Base-by-base conservation (phyloP, 30 jellyfish, hydroid and myxozoan species). In the Sanderia malayensis region DNA sequence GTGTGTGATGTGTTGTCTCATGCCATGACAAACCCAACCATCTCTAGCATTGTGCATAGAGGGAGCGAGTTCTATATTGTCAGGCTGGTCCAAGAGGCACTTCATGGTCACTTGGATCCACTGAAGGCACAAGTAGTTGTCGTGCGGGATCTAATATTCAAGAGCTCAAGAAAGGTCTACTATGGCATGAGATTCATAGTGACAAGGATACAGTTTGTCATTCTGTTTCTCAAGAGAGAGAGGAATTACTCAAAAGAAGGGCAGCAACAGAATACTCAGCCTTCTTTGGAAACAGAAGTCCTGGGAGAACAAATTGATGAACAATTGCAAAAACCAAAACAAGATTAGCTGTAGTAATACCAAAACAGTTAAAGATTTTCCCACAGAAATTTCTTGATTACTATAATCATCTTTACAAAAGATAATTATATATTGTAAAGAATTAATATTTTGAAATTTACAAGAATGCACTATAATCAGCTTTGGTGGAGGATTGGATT, bases 51-150 rank as follows among this genome's bases (percentile, higher is more conserved):
- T 29, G 37, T 84, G 26, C 47, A 68, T 17, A 61, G 78, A 44
- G 81, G 95, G 46, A 73, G 79, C 32, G 75, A 79, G 46, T 24
- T 79, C 19, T 83, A 66, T 59, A 55, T 89, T 45, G 89, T 89
- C 52, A 71, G 67, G 55, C 31, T 85, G 2, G 25, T 85, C 29
- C 77, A 76, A 32, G 96, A 92, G 80, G 88, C 86, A 11, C 64
- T 70, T 25, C 95, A 92, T 70, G 96, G 96, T 0, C 86, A 83
- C 46, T 64, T 92, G 24, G 99, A 92, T 76, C 99, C 99, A 9
- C 26, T 92, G 58, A 85, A 77, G 53, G 96, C 99, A 0, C 99
- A 92, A 67, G 86, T 92, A 31, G 64, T 80, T 66, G 95, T 92
- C 44, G 49, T 92, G 23, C 37, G 92, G 30, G 94, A 84, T 69